Base-by-base conservation (phyloP, 2,113 vertebrate genomes). In the Melanerpes formicivorus region DNA sequence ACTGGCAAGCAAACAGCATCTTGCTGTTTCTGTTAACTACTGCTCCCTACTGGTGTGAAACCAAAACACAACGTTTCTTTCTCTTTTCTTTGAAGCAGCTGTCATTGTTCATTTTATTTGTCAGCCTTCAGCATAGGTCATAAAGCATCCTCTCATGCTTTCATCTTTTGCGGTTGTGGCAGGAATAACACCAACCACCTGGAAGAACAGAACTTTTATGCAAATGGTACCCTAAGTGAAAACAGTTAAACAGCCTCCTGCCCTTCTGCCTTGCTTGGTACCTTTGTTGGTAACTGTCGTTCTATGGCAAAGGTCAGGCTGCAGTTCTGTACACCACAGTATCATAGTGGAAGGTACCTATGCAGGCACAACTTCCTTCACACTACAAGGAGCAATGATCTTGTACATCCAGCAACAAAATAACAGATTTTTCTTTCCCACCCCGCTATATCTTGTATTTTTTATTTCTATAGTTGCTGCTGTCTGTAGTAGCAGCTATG, bases 11-110 rank as follows among this genome's bases (percentile, higher is more conserved):
- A 15, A 67, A 83, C 50, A 27, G 21, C 11, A 6, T 62, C 50
- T 44, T 42, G 2, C 30, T 59, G 85, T 10, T 82, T 93, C 73
- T 73, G 88, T 78, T 89, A 80, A 80, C 69, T 63, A 75, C 79
- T 95, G 93, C 94, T 87, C 89, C 69, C 93, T 96, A 62, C 89
- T 90, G 95, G 89, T 90, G 26, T 80, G 19, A 86, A 83, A 60
- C 21, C 18, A n/a, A 27, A 90, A 10, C n/a, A 55, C 65, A 80
- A 5, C 6, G 4, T 56, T 44, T 87, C 32, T 60, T 50, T 42
- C 48, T 13, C 46, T 72, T 55, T 60, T 52, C 42, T 74, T 79
- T 62, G 23, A 50, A 72, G 44, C 63, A 87, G 13, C 59, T 73
- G 42, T 52, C 40, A 2, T 5, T 66, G 74, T 63, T 62, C 2